Base-by-base conservation (phyloP, 2,888 invertebrate species). In the Poecilus cupreus region DNA sequence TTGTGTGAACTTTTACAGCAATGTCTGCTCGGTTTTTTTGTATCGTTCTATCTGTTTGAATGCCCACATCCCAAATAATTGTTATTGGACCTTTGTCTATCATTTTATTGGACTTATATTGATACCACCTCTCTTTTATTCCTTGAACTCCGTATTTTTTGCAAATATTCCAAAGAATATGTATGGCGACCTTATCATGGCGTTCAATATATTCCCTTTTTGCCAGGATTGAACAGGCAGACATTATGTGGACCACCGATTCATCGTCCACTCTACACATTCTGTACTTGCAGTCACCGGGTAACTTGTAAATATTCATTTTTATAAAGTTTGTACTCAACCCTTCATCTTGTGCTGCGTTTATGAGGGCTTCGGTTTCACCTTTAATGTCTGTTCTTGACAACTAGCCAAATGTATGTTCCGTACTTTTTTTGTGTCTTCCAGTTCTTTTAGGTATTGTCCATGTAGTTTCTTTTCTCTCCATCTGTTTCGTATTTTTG, bases 321-420 rank as follows among this genome's bases (percentile, higher is more conserved):
- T 80, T 82, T 13, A 8, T 43, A 26, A 81, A 82, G 37, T 80
- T 82, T 24, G 83, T 83, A 8, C 43, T 60, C 11, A 84, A 51
- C 8, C 77, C 83, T 60, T 77, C 78, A 43, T 83, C 83, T 70
- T 83, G 82, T 11, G 82, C 80, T 3, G 83, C 82, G 4, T 81
- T 57, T 6, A 83, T 57, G 3, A 83, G 82, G 16, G 81, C 79
- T 64, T 84, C 82, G 4, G 83, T 83, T 54, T 83, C 82, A 11
- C 76, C 82, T 57, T 82, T 82, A 18, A 83, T 76, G 77, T 82
- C 80, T 54, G 83, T 81, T 13, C 54, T 18, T 4, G n/a, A 51
- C 51, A 84, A 60, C 81, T 80, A 83, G 26, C 49, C 51, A 32
- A 70, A 46, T 6, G 81, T 77, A 8, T 68, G 49, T 3, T 22